Percentiles rank a stretch among this genome's conserved stretches.
These are phyloP conservation scores for Heliconius ethilla DNA, from an alignment of 2,888 invertebrate genomes.

Conservation along the genomic window DNA sequence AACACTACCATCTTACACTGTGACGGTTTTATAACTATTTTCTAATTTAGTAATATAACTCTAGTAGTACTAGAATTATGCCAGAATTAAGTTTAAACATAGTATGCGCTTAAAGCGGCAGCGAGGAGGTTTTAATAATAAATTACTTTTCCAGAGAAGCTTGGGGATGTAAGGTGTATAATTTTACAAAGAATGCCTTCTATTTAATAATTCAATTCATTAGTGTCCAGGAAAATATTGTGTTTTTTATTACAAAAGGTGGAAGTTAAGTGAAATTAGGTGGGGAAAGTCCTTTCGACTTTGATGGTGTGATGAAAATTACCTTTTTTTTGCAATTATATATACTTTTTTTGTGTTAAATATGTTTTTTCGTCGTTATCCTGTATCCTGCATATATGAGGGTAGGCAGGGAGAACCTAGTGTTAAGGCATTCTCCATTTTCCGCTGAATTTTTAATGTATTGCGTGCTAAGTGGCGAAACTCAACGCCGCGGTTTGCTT, in stretches of 20 bases:
- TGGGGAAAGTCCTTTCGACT: conserved; percentile 1
- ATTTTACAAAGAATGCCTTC: conserved; percentile 36
- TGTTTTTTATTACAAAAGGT: conserved; percentile 22
- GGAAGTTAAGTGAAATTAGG: conserved; percentile 9
- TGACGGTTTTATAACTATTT: conserved; percentile 28
- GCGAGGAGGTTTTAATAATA: conserved; percentile 32
- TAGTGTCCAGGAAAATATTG: conserved; percentile 23
- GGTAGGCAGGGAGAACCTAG: too few species aligned
- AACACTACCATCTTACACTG: conserved; percentile 18
- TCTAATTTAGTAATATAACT: conserved; percentile 24
- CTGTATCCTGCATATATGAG: too few species aligned
- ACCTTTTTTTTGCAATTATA: neutral
- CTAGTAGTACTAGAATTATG: conserved; percentile 25
- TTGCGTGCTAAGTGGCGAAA: too few species aligned
- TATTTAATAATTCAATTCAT: conserved; percentile 37
- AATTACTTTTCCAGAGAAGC: conserved; percentile 29
- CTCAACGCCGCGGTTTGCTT: too few species aligned
- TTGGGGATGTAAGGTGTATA: conserved; percentile 32
- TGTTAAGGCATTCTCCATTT: too few species aligned
- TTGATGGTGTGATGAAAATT: neutral
- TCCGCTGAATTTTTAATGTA: too few species aligned
- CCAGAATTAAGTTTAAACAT: conserved; percentile 32
- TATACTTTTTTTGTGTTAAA: too few species aligned
- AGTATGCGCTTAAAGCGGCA: neutral
- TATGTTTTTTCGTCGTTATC: too few species aligned